phyloP scores from a whole-genome alignment of 1,140 invertebrate species.

The Orchesella cincta region DNA sequence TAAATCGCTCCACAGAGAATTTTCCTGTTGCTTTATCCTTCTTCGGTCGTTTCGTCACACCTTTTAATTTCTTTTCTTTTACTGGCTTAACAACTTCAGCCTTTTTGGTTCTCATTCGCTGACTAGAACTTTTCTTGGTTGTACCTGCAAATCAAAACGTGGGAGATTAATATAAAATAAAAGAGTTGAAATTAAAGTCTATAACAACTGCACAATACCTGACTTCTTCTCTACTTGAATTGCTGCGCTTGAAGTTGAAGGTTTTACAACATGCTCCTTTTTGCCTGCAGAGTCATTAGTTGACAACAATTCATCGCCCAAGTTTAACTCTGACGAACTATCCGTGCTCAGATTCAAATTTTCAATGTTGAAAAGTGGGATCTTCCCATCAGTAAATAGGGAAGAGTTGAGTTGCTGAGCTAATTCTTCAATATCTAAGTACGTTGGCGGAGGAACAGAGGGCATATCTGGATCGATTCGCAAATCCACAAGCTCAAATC shows the following conservation, averaged over 20 bases:
- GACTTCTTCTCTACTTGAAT: too few species aligned
- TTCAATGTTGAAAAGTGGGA: not conserved
- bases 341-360: not conserved
- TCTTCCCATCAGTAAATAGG: slow-evolving; percentile 28
- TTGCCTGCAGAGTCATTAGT: too few species aligned
- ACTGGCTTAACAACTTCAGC: not conserved
- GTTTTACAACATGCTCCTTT: too few species aligned
- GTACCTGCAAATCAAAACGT: not conserved
- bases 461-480: not conserved
- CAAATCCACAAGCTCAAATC: slow-evolving; percentile 14
- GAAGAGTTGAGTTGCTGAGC: slow-evolving; percentile 38
- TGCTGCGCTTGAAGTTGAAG: too few species aligned
- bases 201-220: too few species aligned
- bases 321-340: not conserved
- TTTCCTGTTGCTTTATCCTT: slow-evolving; percentile 36
- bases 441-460: not conserved
- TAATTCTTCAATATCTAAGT: slow-evolving; percentile 37
- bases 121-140: not conserved
- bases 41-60: slow-evolving; percentile 34
- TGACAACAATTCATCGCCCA: too few species aligned
- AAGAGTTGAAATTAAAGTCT: too few species aligned
- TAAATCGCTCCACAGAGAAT: slow-evolving; percentile 48
- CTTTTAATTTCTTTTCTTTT: slow-evolving; percentile 13
- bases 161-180: too few species aligned
- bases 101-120: not conserved